These are phyloP conservation scores for Drosophila nigromelanica DNA, from an alignment of 1,140 invertebrate genomes.

Conservation along the genomic window DNA sequence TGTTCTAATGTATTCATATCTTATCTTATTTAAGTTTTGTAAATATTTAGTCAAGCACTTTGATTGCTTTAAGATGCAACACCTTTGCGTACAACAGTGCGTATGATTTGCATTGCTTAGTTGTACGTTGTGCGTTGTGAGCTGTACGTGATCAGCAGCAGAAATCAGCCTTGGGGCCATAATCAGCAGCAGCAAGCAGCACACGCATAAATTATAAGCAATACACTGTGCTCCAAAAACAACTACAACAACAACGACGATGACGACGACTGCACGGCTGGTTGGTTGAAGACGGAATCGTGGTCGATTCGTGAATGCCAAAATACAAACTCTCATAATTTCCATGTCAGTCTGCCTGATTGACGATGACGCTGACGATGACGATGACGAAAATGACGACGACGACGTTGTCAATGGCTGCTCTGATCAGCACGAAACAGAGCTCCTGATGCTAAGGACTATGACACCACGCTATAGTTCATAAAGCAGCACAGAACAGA, in stretches of 20 bases:
- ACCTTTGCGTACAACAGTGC: conserved; percentile 40
- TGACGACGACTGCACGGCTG: not conserved
- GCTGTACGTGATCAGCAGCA: conserved; percentile 40
- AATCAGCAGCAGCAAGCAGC: conserved; percentile 36
- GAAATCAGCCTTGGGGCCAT: conserved; percentile 46
- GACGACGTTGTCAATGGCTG: conserved; percentile 13
- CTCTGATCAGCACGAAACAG: conserved; percentile 11
- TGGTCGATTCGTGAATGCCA: conserved; percentile 47
- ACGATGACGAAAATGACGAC: conserved; percentile 8
- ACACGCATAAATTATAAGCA: conserved; percentile 51
- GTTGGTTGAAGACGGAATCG: conserved; percentile 17
- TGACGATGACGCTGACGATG: conserved; percentile 42
- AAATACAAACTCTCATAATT: conserved; percentile 56
- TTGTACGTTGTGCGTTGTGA: not conserved
- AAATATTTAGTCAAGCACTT: conserved; percentile 2
- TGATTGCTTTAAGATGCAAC: conserved; percentile 31
- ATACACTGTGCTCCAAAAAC: conserved; percentile 17
- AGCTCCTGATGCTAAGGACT: conserved; percentile 7
- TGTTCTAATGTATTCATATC: not conserved
- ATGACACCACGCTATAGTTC: conserved; percentile 21
- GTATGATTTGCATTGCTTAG: conserved; percentile 37
- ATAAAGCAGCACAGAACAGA: not conserved
- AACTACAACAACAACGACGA: conserved; percentile 6
- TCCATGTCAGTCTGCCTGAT: conserved; percentile 52
- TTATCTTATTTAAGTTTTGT: not conserved